Conservation (phyloP, 2,797 vertebrate genomes). For the Danio jaintianensis region DNA sequence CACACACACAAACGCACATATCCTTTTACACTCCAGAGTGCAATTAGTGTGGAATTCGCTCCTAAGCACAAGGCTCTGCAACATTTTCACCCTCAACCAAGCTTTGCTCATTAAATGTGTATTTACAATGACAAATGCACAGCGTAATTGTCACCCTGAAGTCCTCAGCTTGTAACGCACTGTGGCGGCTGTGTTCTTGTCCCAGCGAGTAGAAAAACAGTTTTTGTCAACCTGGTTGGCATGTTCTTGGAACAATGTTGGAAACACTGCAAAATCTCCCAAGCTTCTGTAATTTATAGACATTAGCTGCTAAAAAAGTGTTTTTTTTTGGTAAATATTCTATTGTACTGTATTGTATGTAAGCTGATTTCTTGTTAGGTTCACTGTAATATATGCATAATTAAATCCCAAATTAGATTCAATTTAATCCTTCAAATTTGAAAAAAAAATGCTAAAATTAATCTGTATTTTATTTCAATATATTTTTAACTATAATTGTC, state of each 20-base stretch:
- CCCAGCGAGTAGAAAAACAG: background rate
- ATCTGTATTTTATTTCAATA: background rate
- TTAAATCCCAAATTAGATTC: background rate
- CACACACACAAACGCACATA: conserved; percentile 8
- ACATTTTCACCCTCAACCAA: conserved; percentile 26
- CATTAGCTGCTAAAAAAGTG: background rate
- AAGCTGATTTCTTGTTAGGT: background rate
- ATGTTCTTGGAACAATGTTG: background rate
- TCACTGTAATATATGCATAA: background rate
- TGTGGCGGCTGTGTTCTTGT: background rate
- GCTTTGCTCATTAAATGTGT: conserved; percentile 63
- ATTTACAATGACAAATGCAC: conserved; percentile 60
- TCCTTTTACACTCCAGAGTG: conserved; percentile 63
- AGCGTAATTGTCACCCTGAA: conserved; percentile 20
- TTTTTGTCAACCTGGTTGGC: conserved; percentile 22
- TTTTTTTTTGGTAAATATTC: background rate
- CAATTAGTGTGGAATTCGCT: conserved; percentile 65
- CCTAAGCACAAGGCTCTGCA: conserved; percentile 50
- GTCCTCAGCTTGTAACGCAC: conserved; percentile 4
- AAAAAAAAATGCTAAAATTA: background rate
- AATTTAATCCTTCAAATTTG: background rate
- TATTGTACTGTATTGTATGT: background rate
- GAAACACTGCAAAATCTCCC: background rate
- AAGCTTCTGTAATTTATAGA: background rate
- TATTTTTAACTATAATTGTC: background rate